These are phyloP conservation scores for Drosophila paulistorum DNA, from an alignment of 1,140 invertebrate species.

Conservation along the genomic window DNA sequence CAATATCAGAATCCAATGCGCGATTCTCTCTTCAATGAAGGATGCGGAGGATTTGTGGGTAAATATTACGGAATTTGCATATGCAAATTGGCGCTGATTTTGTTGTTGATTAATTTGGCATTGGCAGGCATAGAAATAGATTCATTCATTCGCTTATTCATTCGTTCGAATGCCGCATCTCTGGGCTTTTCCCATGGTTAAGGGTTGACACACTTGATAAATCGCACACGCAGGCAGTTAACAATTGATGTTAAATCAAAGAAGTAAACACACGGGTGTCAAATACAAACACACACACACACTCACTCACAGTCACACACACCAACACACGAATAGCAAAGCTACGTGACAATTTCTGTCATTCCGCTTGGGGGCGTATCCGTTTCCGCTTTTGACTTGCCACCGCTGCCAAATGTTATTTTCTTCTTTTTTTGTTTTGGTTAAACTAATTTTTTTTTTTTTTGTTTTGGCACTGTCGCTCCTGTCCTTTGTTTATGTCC, in stretches of 20 bases:
- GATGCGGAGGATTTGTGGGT: conserved; percentile 36
- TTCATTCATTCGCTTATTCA: conserved; percentile 13
- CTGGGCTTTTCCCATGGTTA: neutral
- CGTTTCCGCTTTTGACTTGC: conserved; percentile 58
- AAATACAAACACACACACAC: conserved; percentile 25
- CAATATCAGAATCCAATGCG: conserved; percentile 17
- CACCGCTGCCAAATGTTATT: conserved; percentile 9
- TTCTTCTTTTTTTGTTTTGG: conserved; percentile 37
- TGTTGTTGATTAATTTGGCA: conserved; percentile 22
- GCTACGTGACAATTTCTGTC: conserved; percentile 61
- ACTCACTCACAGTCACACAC: too few species aligned
- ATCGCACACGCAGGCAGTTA: conserved; percentile 59
- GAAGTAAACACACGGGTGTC: conserved; percentile 48
- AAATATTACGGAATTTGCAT: conserved; percentile 40
- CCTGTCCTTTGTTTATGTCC: conserved; percentile 51
- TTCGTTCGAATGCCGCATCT: conserved; percentile 16
- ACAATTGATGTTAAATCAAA: conserved; percentile 73
- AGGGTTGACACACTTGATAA: conserved; percentile 54
- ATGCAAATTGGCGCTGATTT: conserved; percentile 42
- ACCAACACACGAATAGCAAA: conserved; percentile 12
- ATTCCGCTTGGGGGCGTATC: conserved; percentile 59
- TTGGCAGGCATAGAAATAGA: conserved; percentile 9
- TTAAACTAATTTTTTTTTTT: conserved; percentile 50
- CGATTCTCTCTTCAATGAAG: conserved; percentile 2
- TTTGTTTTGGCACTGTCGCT: conserved; percentile 26